Evolutionary conservation across 2,888 invertebrate genomes (phyloP).

Genomic region (Drosophila nr. perissopoda): DNA sequence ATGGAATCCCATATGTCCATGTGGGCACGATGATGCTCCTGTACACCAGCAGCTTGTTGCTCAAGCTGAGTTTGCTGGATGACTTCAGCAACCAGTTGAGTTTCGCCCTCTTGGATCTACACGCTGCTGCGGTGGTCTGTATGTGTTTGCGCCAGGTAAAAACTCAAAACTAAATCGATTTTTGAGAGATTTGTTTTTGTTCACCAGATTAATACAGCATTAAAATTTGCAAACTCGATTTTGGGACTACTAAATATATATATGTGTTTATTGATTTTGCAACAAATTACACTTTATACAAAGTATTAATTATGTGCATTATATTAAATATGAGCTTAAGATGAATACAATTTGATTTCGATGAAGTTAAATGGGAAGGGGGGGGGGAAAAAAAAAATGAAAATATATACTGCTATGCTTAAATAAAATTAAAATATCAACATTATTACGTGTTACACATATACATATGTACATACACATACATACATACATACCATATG

Average conservation of each 20-base stretch:
- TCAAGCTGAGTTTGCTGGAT: too few relatives aligned
- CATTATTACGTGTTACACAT: slow-evolving; percentile 1
- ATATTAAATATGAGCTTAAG: not conserved
- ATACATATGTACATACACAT: not conserved
- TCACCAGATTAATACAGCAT: not conserved
- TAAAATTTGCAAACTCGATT: not conserved
- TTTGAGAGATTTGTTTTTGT: not conserved
- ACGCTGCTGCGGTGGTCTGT: too few relatives aligned
- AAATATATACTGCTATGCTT: slow-evolving; percentile 8
- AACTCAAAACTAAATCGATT: not conserved
- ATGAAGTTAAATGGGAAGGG: not conserved
- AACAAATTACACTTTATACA: slow-evolving; percentile 14
- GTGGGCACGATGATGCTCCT: too few relatives aligned
- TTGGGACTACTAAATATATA: slow-evolving; percentile 1
- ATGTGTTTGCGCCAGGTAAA: too few relatives aligned
- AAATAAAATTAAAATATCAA: slow-evolving; percentile 31
- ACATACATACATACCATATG: not conserved
- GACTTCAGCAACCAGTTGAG: too few relatives aligned
- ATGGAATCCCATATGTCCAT: too few relatives aligned
- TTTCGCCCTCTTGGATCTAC: too few relatives aligned
- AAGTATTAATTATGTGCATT: slow-evolving; percentile 4
- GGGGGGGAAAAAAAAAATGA: not conserved
- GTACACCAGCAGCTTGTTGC: too few relatives aligned
- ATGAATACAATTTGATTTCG: slow-evolving; percentile 4
- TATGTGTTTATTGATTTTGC: slow-evolving; percentile 21